Evolutionary conservation across 2,797 vertebrate genomes (phyloP).

Genomic region (Scyliorhinus canicula): DNA sequence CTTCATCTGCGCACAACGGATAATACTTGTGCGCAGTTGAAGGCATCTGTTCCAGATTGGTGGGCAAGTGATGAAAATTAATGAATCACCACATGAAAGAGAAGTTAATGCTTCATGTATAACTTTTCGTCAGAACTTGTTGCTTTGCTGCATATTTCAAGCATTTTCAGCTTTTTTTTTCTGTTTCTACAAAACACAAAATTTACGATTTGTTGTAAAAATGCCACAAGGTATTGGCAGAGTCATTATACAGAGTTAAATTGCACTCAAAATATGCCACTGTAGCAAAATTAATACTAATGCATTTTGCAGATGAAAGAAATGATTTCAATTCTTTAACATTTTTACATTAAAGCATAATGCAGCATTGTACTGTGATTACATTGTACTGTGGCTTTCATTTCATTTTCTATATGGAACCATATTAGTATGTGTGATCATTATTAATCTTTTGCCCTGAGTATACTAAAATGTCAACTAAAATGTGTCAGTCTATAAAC

Average conservation of each 20-base stretch:
- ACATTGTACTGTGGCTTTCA: background rate
- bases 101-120: background rate
- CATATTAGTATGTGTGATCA: background rate
- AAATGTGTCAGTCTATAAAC: background rate
- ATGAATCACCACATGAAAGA: background rate
- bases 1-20: slow-evolving; percentile 56
- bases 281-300: background rate
- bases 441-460: background rate
- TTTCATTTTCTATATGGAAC: background rate
- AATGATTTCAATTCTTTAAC: background rate
- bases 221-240: background rate
- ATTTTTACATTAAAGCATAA: background rate
- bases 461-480: background rate
- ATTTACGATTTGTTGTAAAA: background rate
- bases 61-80: slow-evolving; percentile 70
- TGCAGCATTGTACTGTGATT: background rate
- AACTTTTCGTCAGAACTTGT: background rate
- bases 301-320: background rate
- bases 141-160: background rate
- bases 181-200: background rate
- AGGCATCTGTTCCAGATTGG: slow-evolving; percentile 70
- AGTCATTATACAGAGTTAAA: background rate
- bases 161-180: background rate
- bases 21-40: slow-evolving; percentile 52
- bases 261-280: background rate